phyloP scores from a whole-genome alignment of 2,888 invertebrate species.

The Pristionchus mayeri region DNA sequence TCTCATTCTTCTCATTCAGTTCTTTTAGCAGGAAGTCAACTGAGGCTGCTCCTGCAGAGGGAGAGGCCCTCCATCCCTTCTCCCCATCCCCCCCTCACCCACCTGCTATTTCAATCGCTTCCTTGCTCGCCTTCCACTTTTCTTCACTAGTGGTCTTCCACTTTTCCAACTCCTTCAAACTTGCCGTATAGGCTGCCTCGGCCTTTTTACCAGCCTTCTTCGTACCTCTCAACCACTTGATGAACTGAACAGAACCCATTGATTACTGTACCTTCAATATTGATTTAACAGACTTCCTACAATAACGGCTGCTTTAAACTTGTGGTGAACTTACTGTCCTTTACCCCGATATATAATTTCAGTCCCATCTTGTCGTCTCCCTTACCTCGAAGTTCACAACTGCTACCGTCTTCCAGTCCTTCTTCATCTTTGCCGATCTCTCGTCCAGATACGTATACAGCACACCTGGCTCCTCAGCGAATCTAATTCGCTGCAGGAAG shows the following conservation, averaged over 20 bases:
- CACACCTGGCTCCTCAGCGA: slow-evolving; percentile 56
- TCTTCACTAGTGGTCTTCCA: slow-evolving; percentile 42
- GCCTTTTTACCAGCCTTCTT: slow-evolving; percentile 35
- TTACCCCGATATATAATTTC: too few species aligned
- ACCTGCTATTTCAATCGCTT: too few species aligned
- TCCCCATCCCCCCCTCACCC: too few species aligned
- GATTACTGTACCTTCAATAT: background rate
- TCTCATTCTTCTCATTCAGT: too few species aligned
- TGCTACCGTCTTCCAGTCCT: slow-evolving; percentile 33
- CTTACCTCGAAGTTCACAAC: slow-evolving; percentile 37
- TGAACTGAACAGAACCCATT: background rate
- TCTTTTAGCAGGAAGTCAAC: too few species aligned
- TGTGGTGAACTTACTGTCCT: background rate
- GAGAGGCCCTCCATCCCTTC: too few species aligned
- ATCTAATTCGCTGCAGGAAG: slow-evolving; percentile 56
- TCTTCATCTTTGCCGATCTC: slow-evolving; percentile 49
- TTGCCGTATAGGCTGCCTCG: slow-evolving; percentile 13
- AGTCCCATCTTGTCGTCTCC: background rate
- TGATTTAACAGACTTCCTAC: too few species aligned
- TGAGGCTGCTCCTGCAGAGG: too few species aligned
- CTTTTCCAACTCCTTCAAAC: slow-evolving; percentile 44
- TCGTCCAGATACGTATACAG: slow-evolving; percentile 67
- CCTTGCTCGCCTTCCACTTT: too few species aligned
- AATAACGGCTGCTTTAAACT: too few species aligned
- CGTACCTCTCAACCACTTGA: background rate